Evolutionary conservation across 53 echinoderm and acorn worm genomes (phyloP), one percentile per base, ranked within the genome.

Genomic region (Temnopleurus reevesii): DNA sequence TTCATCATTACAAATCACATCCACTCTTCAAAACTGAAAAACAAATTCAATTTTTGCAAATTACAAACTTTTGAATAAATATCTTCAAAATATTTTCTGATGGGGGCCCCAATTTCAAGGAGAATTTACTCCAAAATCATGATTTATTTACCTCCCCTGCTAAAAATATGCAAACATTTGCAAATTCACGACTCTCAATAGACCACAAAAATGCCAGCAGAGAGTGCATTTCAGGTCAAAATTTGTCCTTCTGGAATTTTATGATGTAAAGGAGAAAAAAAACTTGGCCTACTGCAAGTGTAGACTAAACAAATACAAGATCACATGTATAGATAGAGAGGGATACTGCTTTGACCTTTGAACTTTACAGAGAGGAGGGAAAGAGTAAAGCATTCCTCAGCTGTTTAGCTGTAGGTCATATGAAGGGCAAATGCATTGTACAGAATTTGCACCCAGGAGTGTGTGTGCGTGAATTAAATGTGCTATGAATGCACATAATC

Each of bases 351-450:
- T 55, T 83, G 83, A 83, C 53, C 83, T 83, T 55, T 83, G 55
- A 83, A 25, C 83, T 36, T 4, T n/a, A 35, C 35, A 12, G 28
- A 35, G 18, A 53, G 56, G 30, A 36, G 6, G 54, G 83, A 53
- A 83, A 83, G 83, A 55, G 57, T 55, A 85, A 85, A 45, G 60
- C 59, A 59, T 85, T 85, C 86, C 61, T 60, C 86, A 85, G 86
- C 86, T 85, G 86, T 85, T 60, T 59, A 46, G 58, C 45, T 85
- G 86, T 85, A 85, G 86, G 86, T 85, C 86, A 60, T 29, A 21
- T 59, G 59, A 85, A 85, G 59, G 86, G 46, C 86, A 85, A 36
- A 85, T 19, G 19, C 84, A 58, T 7, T 35, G 53, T 38, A 55
- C 4, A 19, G 57, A 19, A n/a, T 13, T 36, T 34, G 56, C 35